phyloP scores from a whole-genome alignment of 2,797 vertebrate genomes.

The Ceryle rudis region DNA sequence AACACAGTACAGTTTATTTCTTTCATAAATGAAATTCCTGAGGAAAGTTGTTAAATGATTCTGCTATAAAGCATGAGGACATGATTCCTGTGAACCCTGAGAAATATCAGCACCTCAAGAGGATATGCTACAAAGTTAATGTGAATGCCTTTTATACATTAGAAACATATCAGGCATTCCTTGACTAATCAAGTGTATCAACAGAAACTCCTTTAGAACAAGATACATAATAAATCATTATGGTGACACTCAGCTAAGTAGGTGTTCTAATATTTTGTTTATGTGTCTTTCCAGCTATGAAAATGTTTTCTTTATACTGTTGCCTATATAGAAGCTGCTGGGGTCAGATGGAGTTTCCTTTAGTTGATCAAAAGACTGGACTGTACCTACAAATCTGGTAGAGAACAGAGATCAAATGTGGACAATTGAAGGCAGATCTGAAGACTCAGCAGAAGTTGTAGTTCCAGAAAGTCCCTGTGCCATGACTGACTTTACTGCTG shows the following conservation, averaged over 20 bases:
- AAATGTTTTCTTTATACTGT: neutral
- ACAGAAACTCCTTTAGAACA: neutral
- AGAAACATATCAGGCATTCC: neutral
- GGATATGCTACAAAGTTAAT: neutral
- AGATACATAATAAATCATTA: neutral
- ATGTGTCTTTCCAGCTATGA: neutral
- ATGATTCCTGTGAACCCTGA: neutral
- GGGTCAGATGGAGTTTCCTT: neutral
- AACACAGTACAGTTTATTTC: neutral
- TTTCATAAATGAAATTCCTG: neutral
- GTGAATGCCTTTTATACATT: neutral
- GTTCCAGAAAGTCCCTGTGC: neutral
- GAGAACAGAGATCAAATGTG: neutral
- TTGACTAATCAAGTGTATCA: neutral
- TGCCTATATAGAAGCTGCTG: neutral
- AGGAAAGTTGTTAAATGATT: fast-evolving
- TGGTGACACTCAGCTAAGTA: neutral
- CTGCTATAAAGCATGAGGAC: neutral
- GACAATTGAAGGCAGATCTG: neutral
- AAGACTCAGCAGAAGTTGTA: slow-evolving; percentile 9
- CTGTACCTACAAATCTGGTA: neutral
- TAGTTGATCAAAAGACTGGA: neutral
- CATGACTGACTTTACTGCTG: neutral
- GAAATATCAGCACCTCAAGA: neutral
- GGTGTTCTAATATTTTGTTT: neutral